Conservation (phyloP, 2,888 invertebrate species). For the Apodemia duryi region DNA sequence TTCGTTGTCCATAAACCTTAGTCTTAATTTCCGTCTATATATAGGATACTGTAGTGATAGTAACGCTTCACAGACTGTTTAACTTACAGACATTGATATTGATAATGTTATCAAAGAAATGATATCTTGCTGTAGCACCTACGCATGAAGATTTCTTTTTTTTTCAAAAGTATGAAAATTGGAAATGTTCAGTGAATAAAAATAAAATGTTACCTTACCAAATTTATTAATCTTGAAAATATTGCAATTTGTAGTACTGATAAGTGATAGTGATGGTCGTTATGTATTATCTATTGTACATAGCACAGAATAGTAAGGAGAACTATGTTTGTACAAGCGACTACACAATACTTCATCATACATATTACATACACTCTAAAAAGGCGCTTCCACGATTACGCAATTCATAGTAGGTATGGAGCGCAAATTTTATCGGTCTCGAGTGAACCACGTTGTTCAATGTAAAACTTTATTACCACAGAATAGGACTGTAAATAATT, state of each 20-base stretch:
- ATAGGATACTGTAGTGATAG: not conserved
- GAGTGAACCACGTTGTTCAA: not conserved
- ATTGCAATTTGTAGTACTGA: too few relatives aligned
- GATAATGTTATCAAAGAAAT: not conserved
- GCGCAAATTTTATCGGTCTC: not conserved
- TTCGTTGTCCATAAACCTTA: not conserved
- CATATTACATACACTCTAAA: not conserved
- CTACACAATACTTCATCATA: too few relatives aligned
- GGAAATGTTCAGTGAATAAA: not conserved
- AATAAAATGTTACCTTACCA: not conserved
- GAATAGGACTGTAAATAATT: not conserved
- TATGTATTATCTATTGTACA: too few relatives aligned
- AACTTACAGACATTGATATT: not conserved
- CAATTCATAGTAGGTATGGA: not conserved
- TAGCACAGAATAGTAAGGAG: too few relatives aligned
- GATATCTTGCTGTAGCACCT: not conserved
- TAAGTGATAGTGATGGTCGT: too few relatives aligned
- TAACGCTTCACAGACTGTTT: not conserved
- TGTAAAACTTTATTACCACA: not conserved
- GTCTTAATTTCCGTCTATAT: not conserved
- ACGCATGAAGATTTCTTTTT: not conserved
- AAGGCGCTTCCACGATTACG: not conserved
- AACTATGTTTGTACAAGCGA: too few relatives aligned
- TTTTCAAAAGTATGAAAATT: not conserved
- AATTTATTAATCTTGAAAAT: too few relatives aligned